A percentile compares a stretch with the other conserved stretches of the same genome.
phyloP scores from a whole-genome alignment of 1,140 invertebrate genomes.

The Notospermus geniculatus region DNA sequence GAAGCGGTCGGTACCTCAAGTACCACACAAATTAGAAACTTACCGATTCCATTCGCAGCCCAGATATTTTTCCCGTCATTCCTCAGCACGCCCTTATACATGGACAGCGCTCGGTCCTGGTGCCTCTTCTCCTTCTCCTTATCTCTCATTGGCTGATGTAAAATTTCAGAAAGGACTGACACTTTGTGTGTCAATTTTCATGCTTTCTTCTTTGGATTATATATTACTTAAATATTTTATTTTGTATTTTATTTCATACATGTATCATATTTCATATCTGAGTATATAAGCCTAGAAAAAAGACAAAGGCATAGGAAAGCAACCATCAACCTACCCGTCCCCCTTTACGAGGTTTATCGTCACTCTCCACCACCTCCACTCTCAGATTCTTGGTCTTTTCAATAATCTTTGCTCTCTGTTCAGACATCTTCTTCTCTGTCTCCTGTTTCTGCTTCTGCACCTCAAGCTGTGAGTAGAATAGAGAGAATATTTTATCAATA shows the following conservation, averaged over 20 bases:
- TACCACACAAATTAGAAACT: no score
- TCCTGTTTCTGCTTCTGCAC: conserved; percentile 74
- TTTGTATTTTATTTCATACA: no score
- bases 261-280: no score
- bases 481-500: no score
- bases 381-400: conserved; percentile 90
- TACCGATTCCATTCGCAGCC: conserved; percentile 95
- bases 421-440: conserved; percentile 71
- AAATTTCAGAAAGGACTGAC: no score
- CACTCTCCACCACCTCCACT: conserved; percentile 35
- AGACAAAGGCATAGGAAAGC: no score
- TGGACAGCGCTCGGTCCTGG: conserved; percentile 87
- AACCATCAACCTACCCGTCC: conserved; percentile 21
- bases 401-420: conserved; percentile 89
- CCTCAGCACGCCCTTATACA: conserved; percentile 92
- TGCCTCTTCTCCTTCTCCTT: conserved; percentile 92
- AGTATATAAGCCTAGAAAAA: no score
- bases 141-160: conserved; percentile 90
- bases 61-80: conserved; percentile 96
- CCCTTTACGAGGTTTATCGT: conserved; percentile 37
- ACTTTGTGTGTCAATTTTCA: no score
- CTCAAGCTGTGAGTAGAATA: conserved; percentile 62
- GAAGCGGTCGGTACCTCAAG: no score
- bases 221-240: no score
- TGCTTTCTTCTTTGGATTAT: no score